Percentiles rank a stretch among this genome's conserved stretches.
Evolutionary conservation across 2,888 invertebrate genomes (phyloP).

Genomic region (Thalpophila matura): DNA sequence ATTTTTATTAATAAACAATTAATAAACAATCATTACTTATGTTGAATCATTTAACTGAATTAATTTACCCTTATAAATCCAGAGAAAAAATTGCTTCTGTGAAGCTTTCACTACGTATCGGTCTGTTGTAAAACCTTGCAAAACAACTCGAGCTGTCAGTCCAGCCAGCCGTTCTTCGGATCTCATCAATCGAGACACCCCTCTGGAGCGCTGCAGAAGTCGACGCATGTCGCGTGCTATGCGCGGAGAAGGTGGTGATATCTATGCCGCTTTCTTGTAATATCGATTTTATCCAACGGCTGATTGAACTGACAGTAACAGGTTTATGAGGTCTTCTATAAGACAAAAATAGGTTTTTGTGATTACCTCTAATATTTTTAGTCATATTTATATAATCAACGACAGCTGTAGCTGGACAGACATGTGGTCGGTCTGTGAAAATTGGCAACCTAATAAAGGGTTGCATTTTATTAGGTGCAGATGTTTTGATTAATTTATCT

Average conservation of each 20-base stretch:
- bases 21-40: too few species aligned
- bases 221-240: slow-evolving; percentile 10
- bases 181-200: too few species aligned
- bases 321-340: slow-evolving; percentile 7
- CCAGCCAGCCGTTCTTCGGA: too few species aligned
- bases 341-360: background rate
- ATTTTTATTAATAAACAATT: too few species aligned
- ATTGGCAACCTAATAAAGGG: background rate
- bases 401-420: slow-evolving; percentile 3
- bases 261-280: background rate
- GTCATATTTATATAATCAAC: slow-evolving; percentile 2
- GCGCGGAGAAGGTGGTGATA: background rate
- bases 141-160: too few species aligned
- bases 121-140: too few species aligned
- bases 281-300: slow-evolving; percentile 2
- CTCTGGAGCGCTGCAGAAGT: slow-evolving; percentile 10
- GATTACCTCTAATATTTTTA: slow-evolving; percentile 1
- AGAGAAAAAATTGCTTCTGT: too few species aligned
- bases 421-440: slow-evolving; percentile 1
- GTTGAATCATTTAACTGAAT: too few species aligned
- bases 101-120: too few species aligned
- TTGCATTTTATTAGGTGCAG: background rate
- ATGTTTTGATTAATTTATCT: slow-evolving; percentile 1
- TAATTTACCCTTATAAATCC: too few species aligned
- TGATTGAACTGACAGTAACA: slow-evolving; percentile 8